Base-by-base conservation (phyloP, 2,797 vertebrate genomes). In the Propithecus perrieri region DNA sequence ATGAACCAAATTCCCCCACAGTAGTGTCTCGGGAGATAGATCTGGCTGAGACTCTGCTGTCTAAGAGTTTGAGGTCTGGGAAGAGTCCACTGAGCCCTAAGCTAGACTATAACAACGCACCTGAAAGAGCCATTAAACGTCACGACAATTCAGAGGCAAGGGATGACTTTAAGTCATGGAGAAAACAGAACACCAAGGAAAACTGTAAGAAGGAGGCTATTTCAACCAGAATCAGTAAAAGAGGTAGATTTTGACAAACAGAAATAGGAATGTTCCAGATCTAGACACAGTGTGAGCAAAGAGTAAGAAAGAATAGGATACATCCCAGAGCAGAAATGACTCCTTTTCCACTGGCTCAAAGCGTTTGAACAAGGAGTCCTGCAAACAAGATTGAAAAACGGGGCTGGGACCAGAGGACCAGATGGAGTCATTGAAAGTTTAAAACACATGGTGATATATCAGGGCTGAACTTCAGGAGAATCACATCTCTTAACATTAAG, bases 1-100 rank as follows among this genome's bases (percentile, higher is more conserved):
- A 5, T 1, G 4, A 1, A 24, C 9, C 10, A 0, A 50, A 35
- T 24, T 80, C 41, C 48, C 89, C 63, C 53, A 46, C 28, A 11
- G 30, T 2, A 20, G 12, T 0, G 2, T 35, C 3, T 1, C 1
- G 5, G 61, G 72, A 24, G n/a, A 33, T 18, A 28, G 35, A 53
- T 13, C 3, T 15, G 33, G 43, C 33, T 41, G 53, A 46, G 61
- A 48, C 6, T 3, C 50, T n/a, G 13, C 17, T n/a, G 28, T 61
- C 50, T 2, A 35, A 75, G 75, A 43, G 59, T 69, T 11, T 87
- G 41, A 2, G 7, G 33, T 65, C 33, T n/a, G 59, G 59, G 35
- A 30, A 81, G n/a, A 22, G 24, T 20, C 50, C 41, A 2, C 41
- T 11, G 33, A 83, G 43, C 83, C 61, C 33, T 41, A 89, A 72